These are phyloP conservation scores for Panthera uncia DNA, from an alignment of 2,113 vertebrate species.

Conservation along the genomic window DNA sequence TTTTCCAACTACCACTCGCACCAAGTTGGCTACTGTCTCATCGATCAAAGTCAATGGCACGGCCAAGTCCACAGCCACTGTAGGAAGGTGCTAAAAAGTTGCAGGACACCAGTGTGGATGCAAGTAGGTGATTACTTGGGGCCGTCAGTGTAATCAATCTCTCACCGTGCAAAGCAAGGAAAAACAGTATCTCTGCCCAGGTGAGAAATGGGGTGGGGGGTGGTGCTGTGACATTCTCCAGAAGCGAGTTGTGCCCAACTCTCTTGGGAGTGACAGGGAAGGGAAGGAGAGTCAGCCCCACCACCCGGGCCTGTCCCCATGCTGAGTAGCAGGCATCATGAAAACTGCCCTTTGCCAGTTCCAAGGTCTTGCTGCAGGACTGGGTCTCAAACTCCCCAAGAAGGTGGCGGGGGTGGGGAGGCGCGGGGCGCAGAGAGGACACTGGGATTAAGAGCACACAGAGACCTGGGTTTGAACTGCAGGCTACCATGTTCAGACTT, in stretches of 20 bases:
- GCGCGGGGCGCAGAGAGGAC: neutral
- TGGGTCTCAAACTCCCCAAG: neutral
- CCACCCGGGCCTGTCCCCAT: neutral
- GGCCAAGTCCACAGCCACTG: neutral
- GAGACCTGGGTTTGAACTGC: neutral
- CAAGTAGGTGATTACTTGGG: neutral
- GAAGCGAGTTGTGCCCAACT: neutral
- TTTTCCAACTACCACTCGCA: neutral
- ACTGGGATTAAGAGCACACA: neutral
- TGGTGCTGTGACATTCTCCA: neutral
- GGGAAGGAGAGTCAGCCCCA: neutral
- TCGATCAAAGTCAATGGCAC: neutral
- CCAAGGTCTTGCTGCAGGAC: neutral
- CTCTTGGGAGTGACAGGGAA: neutral
- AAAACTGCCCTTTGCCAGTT: neutral
- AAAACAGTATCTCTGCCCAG: neutral
- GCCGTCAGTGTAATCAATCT: neutral
- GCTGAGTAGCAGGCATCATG: neutral
- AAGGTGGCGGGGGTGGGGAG: too few species aligned
- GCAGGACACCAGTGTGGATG: too few species aligned
- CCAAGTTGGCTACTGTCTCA: neutral
- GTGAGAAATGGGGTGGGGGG: neutral
- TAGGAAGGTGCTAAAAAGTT: neutral
- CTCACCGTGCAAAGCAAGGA: neutral
- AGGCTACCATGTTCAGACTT: neutral